phyloP scores from a whole-genome alignment of 2,113 vertebrate genomes.

The Peromyscus californicus region DNA sequence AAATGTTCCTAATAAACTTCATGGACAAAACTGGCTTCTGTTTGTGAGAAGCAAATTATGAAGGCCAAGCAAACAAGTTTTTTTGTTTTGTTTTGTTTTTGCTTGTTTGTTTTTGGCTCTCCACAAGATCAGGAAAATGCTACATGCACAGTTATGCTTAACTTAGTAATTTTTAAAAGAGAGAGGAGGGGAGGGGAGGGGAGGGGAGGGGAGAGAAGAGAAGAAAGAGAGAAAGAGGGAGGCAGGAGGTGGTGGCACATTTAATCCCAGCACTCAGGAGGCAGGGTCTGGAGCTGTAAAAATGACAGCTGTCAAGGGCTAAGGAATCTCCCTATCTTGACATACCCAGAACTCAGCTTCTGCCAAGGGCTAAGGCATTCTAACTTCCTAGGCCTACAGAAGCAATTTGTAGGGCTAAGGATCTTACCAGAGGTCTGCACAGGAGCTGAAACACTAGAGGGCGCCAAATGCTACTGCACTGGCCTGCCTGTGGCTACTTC shows the following conservation, averaged over 20 bases:
- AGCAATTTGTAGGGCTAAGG: neutral
- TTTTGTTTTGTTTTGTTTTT: too few species aligned
- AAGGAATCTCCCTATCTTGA: neutral
- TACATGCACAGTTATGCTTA: slow-evolving; percentile 1
- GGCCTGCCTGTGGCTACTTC: too few species aligned
- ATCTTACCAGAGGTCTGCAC: neutral
- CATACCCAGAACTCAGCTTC: neutral
- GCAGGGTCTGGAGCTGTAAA: neutral
- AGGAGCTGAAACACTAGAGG: neutral
- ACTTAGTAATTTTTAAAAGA: neutral
- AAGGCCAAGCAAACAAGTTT: neutral
- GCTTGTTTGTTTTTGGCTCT: neutral
- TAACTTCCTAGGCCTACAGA: neutral
- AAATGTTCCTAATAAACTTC: slow-evolving; percentile 42
- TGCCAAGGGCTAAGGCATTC: neutral
- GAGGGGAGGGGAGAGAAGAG: too few species aligned
- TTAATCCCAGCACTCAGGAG: too few species aligned
- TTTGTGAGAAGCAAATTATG: slow-evolving; percentile 51
- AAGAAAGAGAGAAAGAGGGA: too few species aligned
- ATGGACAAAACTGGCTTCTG: slow-evolving; percentile 37
- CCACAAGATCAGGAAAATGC: slow-evolving; percentile 1
- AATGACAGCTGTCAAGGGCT: neutral
- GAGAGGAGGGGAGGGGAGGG: too few species aligned
- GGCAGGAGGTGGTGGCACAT: too few species aligned
- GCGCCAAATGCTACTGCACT: neutral